Percentiles rank a stretch among this genome's conserved stretches.
These are phyloP conservation scores for Choloepus didactylus DNA, from an alignment of 2,797 vertebrate genomes.

Conservation along the genomic window DNA sequence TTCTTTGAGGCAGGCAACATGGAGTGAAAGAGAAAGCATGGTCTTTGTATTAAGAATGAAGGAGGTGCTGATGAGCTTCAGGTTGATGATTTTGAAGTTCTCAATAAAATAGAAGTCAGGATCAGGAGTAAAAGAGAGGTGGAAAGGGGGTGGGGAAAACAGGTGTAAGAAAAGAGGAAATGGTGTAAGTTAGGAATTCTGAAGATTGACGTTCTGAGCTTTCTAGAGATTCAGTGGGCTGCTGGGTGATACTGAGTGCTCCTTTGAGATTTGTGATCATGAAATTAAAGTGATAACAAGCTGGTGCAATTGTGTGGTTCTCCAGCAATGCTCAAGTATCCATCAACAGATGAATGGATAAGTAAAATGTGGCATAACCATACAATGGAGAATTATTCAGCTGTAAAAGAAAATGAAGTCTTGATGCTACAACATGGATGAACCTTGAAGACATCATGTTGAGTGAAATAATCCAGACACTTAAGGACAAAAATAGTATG, in stretches of 20 bases:
- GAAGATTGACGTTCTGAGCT: neutral
- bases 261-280: neutral
- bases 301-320: neutral
- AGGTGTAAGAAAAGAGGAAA: neutral
- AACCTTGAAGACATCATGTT: too few species aligned
- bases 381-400: too few species aligned
- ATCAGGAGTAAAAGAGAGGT: neutral
- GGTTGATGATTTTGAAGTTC: neutral
- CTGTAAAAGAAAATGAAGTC: too few species aligned
- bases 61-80: neutral
- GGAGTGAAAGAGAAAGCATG: neutral
- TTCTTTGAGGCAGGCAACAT: neutral
- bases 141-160: neutral
- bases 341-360: too few species aligned
- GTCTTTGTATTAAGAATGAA: neutral
- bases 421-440: too few species aligned
- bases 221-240: neutral
- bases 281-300: neutral
- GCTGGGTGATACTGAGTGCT: neutral
- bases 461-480: too few species aligned
- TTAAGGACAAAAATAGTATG: too few species aligned
- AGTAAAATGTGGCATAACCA: too few species aligned
- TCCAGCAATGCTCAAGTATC: neutral
- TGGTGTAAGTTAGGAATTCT: neutral
- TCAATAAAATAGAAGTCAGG: neutral